Conservation (phyloP, 2,797 vertebrate species). For the Sebastes vulpes region DNA sequence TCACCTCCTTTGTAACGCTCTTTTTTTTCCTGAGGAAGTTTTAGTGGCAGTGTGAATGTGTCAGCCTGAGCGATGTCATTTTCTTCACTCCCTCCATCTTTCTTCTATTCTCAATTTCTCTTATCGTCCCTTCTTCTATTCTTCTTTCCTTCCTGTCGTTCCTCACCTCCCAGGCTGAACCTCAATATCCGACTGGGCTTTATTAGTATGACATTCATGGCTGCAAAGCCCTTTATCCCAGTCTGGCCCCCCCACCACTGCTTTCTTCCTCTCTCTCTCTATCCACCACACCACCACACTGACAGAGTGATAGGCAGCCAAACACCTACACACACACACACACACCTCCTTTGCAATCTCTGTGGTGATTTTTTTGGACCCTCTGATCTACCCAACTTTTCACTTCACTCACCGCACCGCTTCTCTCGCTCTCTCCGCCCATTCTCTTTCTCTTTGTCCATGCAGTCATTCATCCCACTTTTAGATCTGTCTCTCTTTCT, state of each 20-base stretch:
- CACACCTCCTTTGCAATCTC: conserved; percentile 38
- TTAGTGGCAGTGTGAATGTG: conserved; percentile 40
- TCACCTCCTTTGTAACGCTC: conserved; percentile 30
- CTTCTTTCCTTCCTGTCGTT: conserved; percentile 35
- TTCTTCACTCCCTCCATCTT: conserved; percentile 31
- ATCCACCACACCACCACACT: conserved; percentile 18
- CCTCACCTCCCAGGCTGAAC: conserved; percentile 52
- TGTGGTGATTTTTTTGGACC: conserved; percentile 38
- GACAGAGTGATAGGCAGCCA: conserved; percentile 50
- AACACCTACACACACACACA: conserved; percentile 17
- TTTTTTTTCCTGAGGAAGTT: conserved; percentile 32
- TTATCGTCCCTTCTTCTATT: conserved; percentile 52
- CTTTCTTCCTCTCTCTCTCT: conserved; percentile 30
- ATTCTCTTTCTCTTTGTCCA: conserved; percentile 13
- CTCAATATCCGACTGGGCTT: conserved; percentile 69
- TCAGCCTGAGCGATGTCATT: conserved; percentile 55
- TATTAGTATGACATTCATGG: conserved; percentile 81
- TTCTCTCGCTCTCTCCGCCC: conserved; percentile 6
- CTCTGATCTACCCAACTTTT: conserved; percentile 38
- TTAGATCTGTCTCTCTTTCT: conserved; percentile 10
- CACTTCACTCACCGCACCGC: conserved; percentile 22
- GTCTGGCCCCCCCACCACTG: conserved; percentile 10
- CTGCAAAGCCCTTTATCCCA: conserved; percentile 71
- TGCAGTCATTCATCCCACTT: conserved; percentile 36
- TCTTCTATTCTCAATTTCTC: conserved; percentile 26